Percentiles rank a stretch among this genome's conserved stretches.
phyloP scores from a whole-genome alignment of 1,140 invertebrate genomes.

The Drosophila bifasciata region DNA sequence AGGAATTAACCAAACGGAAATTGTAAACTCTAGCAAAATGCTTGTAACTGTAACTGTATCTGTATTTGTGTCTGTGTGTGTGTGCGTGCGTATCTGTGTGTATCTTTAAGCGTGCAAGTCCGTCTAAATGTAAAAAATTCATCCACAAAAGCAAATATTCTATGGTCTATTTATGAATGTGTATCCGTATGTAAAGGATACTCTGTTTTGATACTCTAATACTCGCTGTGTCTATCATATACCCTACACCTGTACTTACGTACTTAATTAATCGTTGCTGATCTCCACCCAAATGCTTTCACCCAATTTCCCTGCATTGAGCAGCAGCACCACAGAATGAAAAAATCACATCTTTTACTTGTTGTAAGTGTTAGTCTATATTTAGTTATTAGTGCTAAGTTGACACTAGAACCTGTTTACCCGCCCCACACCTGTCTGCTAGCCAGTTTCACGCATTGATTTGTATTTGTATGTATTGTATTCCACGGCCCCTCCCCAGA shows the following conservation, averaged over 20 bases:
- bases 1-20: conserved; percentile 62
- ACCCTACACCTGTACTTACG: conserved; percentile 32
- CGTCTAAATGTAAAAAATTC: conserved; percentile 44
- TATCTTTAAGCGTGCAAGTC: conserved; percentile 42
- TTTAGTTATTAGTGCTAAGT: conserved; percentile 42
- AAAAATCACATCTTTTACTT: background rate
- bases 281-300: conserved; percentile 44
- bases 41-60: conserved; percentile 48
- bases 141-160: conserved; percentile 40
- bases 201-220: conserved; percentile 71
- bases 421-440: conserved; percentile 3
- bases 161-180: conserved; percentile 16
- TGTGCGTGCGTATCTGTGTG: conserved; percentile 31
- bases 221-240: conserved; percentile 51
- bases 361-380: conserved; percentile 24
- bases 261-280: conserved; percentile 62
- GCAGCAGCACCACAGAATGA: background rate
- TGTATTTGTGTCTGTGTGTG: too few relatives aligned
- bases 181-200: conserved; percentile 1
- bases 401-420: conserved; percentile 45
- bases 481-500: conserved; percentile 43
- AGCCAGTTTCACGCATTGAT: conserved; percentile 24
- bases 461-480: conserved; percentile 58
- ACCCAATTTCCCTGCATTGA: conserved; percentile 6
- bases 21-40: conserved; percentile 61